Evolutionary conservation across 2,113 vertebrate species (phyloP), one percentile per base, ranked within the genome.

Genomic region (Illadopsis cleaveri): DNA sequence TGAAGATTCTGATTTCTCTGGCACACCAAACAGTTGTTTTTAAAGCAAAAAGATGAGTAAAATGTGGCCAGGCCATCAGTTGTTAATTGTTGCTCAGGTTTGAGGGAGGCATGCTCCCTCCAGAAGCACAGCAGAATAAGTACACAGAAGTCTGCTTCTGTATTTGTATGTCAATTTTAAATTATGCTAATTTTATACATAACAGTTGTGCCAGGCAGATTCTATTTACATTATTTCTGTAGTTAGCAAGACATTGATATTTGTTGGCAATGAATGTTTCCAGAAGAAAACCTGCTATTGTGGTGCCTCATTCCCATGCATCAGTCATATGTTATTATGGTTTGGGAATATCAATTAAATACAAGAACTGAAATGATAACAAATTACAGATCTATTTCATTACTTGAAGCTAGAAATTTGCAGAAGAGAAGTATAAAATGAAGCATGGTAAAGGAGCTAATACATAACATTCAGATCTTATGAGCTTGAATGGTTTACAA

Each of bases 111-210:
- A 24, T 22, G 15, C 4, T 14, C 11, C 47, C 3, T 50, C 33
- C n/a, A 72, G 73, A 82, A 77, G 20, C 12, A 31, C 71, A 71
- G 51, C 53, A 72, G 86, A 94, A 72, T 23, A 91, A 94, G 95
- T 88, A 95, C 82, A 96, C 56, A 95, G 35, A 85, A 69, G 70
- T 91, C 75, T 40, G 64, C 60, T 77, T 85, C 70, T 94, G 61
- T 96, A 91, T 96, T 89, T 94, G 57, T 56, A 87, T 82, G 48
- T 86, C 89, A 96, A 97, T 97, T 97, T 98, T 96, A 95, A 98
- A 96, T 69, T 95, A 88, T 91, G 80, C 75, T 97, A 98, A 97
- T 98, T 98, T 98, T 96, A 97, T 73, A 84, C 68, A 38, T 70
- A 96, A 86, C 95, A 97, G 83, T 97, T 97, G 93, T 93, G 95